Evolutionary conservation across 2,797 vertebrate genomes (phyloP).

Genomic region (Parambassis ranga): DNA sequence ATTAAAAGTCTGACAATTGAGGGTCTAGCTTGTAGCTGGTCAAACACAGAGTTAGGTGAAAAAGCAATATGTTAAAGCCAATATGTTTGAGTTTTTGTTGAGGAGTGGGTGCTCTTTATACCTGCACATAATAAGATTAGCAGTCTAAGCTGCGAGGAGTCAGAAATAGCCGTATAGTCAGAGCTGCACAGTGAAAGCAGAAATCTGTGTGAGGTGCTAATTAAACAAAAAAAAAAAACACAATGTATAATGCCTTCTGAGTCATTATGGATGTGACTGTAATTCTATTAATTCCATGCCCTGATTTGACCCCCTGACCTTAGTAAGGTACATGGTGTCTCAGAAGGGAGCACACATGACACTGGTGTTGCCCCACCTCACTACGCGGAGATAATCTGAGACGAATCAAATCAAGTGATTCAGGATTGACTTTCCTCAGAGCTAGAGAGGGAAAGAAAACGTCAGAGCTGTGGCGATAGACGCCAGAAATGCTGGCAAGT

Average conservation of each 20-base stretch:
- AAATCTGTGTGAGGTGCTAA: not conserved
- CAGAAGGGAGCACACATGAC: not conserved
- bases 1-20: not conserved
- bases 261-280: too few relatives aligned
- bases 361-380: not conserved
- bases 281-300: not conserved
- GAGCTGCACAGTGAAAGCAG: not conserved
- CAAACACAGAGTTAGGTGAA: not conserved
- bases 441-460: conserved; percentile 14
- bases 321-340: conserved; percentile 1
- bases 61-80: too few relatives aligned
- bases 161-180: conserved; percentile 64
- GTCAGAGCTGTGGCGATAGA: conserved; percentile 23
- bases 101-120: conserved; percentile 47
- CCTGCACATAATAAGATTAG: conserved; percentile 78
- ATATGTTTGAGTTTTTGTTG: conserved; percentile 19
- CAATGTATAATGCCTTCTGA: not conserved
- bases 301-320: conserved; percentile 1
- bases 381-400: conserved; percentile 60
- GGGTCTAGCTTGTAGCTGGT: not conserved
- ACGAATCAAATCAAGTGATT: conserved; percentile 62
- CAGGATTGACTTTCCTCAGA: conserved; percentile 60
- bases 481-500: conserved; percentile 28
- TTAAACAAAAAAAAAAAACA: not conserved
- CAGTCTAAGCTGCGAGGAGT: conserved; percentile 71